Evolutionary conservation across 2,888 invertebrate species (phyloP), one percentile per base, ranked within the genome.

Genomic region (Gnatocerus cornutus): DNA sequence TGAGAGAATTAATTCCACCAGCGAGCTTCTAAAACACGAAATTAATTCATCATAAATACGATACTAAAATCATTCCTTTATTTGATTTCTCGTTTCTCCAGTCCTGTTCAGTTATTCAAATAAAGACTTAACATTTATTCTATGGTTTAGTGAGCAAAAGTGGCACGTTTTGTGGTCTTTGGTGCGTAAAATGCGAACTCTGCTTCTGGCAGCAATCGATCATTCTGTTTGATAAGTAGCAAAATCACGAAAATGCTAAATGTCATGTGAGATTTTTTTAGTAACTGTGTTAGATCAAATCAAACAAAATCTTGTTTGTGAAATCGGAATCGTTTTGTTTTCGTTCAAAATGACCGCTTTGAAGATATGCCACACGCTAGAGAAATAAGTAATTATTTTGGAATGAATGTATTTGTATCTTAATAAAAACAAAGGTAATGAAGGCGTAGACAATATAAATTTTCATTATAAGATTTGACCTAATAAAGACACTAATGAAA

Each of bases 401-500:
- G n/a, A n/a, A n/a, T n/a, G n/a, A n/a, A n/a, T n/a, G n/a, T n/a
- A n/a, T n/a, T n/a, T n/a, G n/a, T n/a, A n/a, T n/a, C n/a, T n/a
- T n/a, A n/a, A n/a, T n/a, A n/a, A n/a, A 21, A 21, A 21, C 21
- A 21, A 21, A 21, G 21, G n/a, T n/a, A n/a, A n/a, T n/a, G n/a
- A 4, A 21, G 21, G 2, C 21, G 21, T 21, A 21, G 21, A 21
- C 21, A 21, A 4, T 21, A 21, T 21, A 21, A 21, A 21, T 21
- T 21, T 21, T 21, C 21, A 21, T 21, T 21, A 21, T 21, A 21
- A 21, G 21, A 21, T 43, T 2, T 43, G 13, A 43, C 6, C 30
- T 52, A 52, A 52, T 52, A 52, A 0, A 52, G 52, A 52, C 52
- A 9, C 30, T 52, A 52, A 52, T 52, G 10, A 33, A 33, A 27